Evolutionary conservation across 1,140 invertebrate species (phyloP), one percentile per base, ranked within the genome.

Genomic region (Trichoplusia ni): DNA sequence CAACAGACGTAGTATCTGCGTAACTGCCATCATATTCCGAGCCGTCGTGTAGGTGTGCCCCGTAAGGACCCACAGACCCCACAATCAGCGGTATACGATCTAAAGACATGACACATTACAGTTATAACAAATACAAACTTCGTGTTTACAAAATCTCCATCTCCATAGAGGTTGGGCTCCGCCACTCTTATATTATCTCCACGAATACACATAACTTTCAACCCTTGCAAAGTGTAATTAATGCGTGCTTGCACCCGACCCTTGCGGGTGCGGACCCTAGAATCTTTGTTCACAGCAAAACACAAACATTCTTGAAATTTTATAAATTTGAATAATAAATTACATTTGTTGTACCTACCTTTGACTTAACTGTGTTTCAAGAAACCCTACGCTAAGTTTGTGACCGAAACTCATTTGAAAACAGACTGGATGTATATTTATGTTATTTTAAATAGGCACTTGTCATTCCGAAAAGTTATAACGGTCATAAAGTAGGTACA

Each of bases 11-110:
- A 0, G 82, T 92, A 38, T 95, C 93, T 0, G 95, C 93, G 81
- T 98, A 99, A 58, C 91, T 92, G 14, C 98, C 98, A 33, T 92
- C 94, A 79, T 98, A 99, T 86, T 99, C 98, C 0, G 97, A 98
- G 13, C 95, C 95, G 87, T 99, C 96, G 75, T 95, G 94, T 2
- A 98, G 90, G 67, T 93, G 94, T 2, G 97, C 97, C 0, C 97
- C 98, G 79, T 97, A 98, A 0, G 98, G 96, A 0, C 98, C 97
- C 31, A 98, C 94, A 0, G 97, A 97, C 5, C 96, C 98, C 35
- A 95, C 93, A 35, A 97, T 92, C 18, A 94, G 66, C 1, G 95
- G 93, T 6, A 84, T 54, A 46, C 75, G 69, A 67, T 87, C 90
- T 91, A 62, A 42, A 69, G 44, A 27, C n/a, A n/a, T n/a, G 59